Conservation (phyloP, 2,888 invertebrate genomes). For the Drosophila histrio region DNA sequence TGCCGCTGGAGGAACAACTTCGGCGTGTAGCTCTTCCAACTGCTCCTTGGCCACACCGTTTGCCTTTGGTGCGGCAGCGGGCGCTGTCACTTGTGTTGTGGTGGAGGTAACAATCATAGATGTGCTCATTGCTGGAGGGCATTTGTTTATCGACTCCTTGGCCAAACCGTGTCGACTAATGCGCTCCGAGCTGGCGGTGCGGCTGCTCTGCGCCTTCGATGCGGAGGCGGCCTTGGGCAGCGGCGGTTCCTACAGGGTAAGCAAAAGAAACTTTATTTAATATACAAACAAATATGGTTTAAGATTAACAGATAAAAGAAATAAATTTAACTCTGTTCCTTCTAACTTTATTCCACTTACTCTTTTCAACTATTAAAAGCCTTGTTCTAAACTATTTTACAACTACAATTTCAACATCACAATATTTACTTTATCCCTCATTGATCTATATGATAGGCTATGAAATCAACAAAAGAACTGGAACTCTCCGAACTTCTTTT, state of each 20-base stretch:
- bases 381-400: too few relatives aligned
- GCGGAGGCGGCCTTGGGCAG: conserved; percentile 68
- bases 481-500: too few relatives aligned
- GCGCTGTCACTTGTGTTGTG: conserved; percentile 27
- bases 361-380: too few relatives aligned
- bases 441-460: too few relatives aligned
- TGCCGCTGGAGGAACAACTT: conserved; percentile 30
- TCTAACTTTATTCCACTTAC: too few relatives aligned
- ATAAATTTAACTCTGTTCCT: too few relatives aligned
- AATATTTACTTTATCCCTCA: too few relatives aligned
- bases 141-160: conserved; percentile 53
- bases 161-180: conserved; percentile 45
- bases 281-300: too few relatives aligned
- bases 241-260: conserved; percentile 60
- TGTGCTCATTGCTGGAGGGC: conserved; percentile 68
- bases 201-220: conserved; percentile 59
- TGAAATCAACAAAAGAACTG: too few relatives aligned
- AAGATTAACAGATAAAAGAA: too few relatives aligned
- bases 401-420: too few relatives aligned
- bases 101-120: conserved; percentile 70
- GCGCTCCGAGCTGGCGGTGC: conserved; percentile 67
- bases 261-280: background rate
- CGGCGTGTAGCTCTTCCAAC: conserved; percentile 13
- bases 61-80: conserved; percentile 26
- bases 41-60: conserved; percentile 58